Percentiles rank a stretch among this genome's conserved stretches.
Evolutionary conservation across 2,888 invertebrate species (phyloP).

Genomic region (Quadroppia sp.): DNA sequence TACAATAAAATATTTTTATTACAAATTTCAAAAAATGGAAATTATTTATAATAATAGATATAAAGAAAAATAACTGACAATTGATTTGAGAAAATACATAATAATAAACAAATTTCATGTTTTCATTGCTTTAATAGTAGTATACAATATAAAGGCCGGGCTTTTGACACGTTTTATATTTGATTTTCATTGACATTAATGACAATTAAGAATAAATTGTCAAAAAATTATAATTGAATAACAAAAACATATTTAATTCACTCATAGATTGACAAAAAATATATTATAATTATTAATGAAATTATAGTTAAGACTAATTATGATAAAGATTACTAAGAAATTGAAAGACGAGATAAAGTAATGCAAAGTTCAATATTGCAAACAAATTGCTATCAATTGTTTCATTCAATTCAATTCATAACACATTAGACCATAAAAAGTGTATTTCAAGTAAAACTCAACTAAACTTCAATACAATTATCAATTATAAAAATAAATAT

Average conservation of each 20-base stretch:
- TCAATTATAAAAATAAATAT: too few relatives aligned
- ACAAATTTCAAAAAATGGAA: background rate
- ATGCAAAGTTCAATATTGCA: conserved; percentile 3
- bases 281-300: too few relatives aligned
- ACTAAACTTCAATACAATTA: too few relatives aligned
- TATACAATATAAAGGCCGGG: conserved; percentile 11
- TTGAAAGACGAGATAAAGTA: background rate
- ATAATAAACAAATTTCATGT: background rate
- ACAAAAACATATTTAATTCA: background rate
- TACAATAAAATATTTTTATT: background rate
- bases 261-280: background rate
- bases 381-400: background rate
- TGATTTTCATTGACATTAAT: conserved; percentile 9
- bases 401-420: too few relatives aligned
- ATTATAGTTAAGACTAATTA: too few relatives aligned
- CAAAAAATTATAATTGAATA: too few relatives aligned
- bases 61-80: background rate
- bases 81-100: background rate
- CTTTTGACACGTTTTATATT: conserved; percentile 18
- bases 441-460: too few relatives aligned
- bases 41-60: background rate
- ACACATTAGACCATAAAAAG: too few relatives aligned
- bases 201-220: background rate
- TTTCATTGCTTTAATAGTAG: background rate
- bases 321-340: background rate